These are phyloP conservation scores for Neolamprologus falcicula DNA, from an alignment of 2,113 vertebrate genomes.

Conservation along the genomic window DNA sequence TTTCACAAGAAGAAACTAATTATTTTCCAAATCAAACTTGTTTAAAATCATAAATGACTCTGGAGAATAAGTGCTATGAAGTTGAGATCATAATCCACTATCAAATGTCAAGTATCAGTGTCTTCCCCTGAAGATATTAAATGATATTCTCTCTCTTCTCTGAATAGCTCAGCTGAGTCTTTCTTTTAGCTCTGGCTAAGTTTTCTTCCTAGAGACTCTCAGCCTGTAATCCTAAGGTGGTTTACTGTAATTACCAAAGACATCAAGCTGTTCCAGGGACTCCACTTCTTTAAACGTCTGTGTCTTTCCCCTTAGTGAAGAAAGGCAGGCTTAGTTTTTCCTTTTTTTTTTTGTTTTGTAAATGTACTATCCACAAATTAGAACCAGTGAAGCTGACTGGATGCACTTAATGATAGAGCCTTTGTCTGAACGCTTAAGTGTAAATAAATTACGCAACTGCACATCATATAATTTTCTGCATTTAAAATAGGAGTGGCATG, in stretches of 20 bases:
- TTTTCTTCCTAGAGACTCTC: not conserved
- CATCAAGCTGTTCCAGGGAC: slow-evolving; percentile 19
- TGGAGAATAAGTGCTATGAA: not conserved
- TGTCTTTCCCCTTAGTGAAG: not conserved
- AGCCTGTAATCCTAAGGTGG: slow-evolving; percentile 37
- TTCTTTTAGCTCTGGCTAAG: not conserved
- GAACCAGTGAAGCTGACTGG: not conserved
- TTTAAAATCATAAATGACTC: not conserved
- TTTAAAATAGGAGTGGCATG: not conserved
- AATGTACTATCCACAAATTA: not conserved
- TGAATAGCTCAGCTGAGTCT: not conserved
- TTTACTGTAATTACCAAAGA: slow-evolving; percentile 55
- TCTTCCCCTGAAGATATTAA: not conserved
- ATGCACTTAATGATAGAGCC: not conserved
- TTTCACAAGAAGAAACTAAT: not conserved
- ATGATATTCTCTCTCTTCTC: not conserved
- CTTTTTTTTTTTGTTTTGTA: not conserved
- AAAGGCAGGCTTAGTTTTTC: not conserved
- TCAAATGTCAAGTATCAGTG: not conserved
- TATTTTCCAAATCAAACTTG: not conserved
- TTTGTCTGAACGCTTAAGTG: not conserved
- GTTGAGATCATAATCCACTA: not conserved
- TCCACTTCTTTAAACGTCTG: not conserved
- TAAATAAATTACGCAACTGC: not conserved
- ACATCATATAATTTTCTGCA: not conserved